Base-by-base conservation (phyloP, 2,113 vertebrate species). In the Tylochromis polylepis region DNA sequence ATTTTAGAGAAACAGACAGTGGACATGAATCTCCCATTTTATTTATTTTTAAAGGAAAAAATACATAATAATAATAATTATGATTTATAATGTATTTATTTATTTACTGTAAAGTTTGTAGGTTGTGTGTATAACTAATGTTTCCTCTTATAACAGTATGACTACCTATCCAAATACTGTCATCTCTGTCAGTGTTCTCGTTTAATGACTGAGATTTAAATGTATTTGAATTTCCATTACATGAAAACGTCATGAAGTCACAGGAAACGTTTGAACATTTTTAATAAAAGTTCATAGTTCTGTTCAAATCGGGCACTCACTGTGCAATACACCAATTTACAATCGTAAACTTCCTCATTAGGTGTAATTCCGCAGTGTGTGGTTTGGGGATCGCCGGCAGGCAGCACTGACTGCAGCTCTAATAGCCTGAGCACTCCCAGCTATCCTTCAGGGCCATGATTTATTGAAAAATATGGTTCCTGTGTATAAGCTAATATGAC, bases 401-500 rank as follows among this genome's bases (percentile, higher is more conserved):
- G 34, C 77, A 38, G 72, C 24, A 6, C 62, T 57, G 31, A 12
- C 65, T 62, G 77, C 77, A 55, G 86, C 85, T 80, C 82, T 85
- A 82, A 91, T 59, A 89, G 86, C 83, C 60, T 5, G 22, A 49
- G 67, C 29, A 31, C 89, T 91, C 65, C 31, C 82, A 81, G 88
- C 27, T 12, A 20, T 79, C 83, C 88, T 92, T 90, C 87, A 75
- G 85, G 88, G 86, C 6, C 88, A 94, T 93, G 87, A 94, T 95
- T 94, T 95, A 95, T 94, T 95, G 83, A 95, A 92, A 94, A 87
- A 94, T 91, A 89, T 88, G 88, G 89, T 83, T 79, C 81, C 81
- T 56, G 86, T 82, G 80, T 91, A 88, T 91, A 92, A 95, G 94
- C 92, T 92, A 95, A 93, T 91, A 93, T 86, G 91, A 90, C 91